Base-by-base conservation (phyloP, 2,113 vertebrate species). In the Ptilonorhynchus violaceus region DNA sequence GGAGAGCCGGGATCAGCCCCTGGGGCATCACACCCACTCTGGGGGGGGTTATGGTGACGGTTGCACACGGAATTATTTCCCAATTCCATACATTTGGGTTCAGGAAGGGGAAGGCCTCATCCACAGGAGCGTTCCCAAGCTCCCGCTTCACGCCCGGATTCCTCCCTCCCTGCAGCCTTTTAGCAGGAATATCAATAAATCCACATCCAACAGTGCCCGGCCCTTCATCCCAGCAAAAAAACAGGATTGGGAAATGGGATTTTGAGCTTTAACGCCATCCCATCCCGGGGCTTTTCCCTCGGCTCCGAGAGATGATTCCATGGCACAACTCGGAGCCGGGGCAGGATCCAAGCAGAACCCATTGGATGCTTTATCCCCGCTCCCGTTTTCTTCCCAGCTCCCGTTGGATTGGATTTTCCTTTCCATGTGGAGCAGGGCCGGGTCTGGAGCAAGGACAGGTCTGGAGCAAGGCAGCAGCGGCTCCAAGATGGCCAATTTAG, bases 21-120 rank as follows among this genome's bases (percentile, higher is more conserved):
- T 3, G 13, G 15, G 20, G 5, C 25, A 18, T 4, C 35, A 37
- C 24, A 8, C 5, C 10, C 10, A 14, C 14, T 6, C 28, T 7
- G 22, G 22, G 25, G 5, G 6, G 9, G 15, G n/a, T 59, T 14
- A 14, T 42, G 28, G 35, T 33, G n/a, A 44, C 8, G 18, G 2
- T 4, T 7, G 2, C 25, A 5, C 30, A 4, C 1, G 2, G 2
- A 69, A 69, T 52, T 16, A 3, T 82, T 63, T n/a, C 30, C 17
- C 39, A 13, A 1, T 24, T 33, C 39, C 1, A 0, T 8, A 6
- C 5, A 5, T 35, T 14, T 1, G 10, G 33, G 64, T 5, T 18
- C 1, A 2, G 4, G 28, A 49, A 23, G 35, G 15, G 14, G 37
- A 23, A 55, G 27, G 37, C 17, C 19, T 21, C 2, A 1, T 47